A percentile compares a stretch with the other conserved stretches of the same genome.
These are phyloP conservation scores for Lamellibrachia satsuma DNA, from an alignment of 2,888 invertebrate genomes.

Conservation along the genomic window DNA sequence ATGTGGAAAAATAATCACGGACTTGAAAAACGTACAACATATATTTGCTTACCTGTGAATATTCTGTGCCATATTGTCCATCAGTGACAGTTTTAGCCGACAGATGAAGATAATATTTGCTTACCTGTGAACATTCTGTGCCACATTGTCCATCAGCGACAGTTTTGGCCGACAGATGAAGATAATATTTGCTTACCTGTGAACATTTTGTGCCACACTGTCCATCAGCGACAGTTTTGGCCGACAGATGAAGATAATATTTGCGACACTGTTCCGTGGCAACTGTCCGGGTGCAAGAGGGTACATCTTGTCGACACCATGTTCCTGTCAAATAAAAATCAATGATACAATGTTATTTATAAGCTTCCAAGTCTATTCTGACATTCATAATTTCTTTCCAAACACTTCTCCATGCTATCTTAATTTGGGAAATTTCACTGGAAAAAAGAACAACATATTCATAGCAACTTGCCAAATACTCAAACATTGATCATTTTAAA, in stretches of 20 bases:
- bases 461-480: no score
- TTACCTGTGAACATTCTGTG: conserved; percentile 77
- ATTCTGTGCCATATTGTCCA: conserved; percentile 86
- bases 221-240: conserved; percentile 87
- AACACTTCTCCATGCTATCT: background rate
- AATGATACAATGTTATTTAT: background rate
- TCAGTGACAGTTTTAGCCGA: conserved; percentile 80
- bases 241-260: conserved; percentile 88
- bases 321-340: conserved; percentile 72
- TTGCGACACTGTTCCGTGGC: conserved; percentile 78
- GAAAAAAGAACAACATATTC: no score
- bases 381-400: background rate
- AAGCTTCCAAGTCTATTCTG: background rate
- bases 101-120: conserved; percentile 89
- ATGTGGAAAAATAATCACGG: background rate
- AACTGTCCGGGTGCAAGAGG: conserved; percentile 77
- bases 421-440: background rate
- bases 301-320: conserved; percentile 86
- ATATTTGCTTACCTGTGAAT: conserved; percentile 79
- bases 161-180: conserved; percentile 87
- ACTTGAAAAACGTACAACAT: conserved; percentile 27
- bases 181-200: conserved; percentile 80
- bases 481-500: no score
- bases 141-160: conserved; percentile 83
- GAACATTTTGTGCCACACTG: conserved; percentile 79